Evolutionary conservation across 2,797 vertebrate species (phyloP).

Genomic region (Artibeus jamaicensis): DNA sequence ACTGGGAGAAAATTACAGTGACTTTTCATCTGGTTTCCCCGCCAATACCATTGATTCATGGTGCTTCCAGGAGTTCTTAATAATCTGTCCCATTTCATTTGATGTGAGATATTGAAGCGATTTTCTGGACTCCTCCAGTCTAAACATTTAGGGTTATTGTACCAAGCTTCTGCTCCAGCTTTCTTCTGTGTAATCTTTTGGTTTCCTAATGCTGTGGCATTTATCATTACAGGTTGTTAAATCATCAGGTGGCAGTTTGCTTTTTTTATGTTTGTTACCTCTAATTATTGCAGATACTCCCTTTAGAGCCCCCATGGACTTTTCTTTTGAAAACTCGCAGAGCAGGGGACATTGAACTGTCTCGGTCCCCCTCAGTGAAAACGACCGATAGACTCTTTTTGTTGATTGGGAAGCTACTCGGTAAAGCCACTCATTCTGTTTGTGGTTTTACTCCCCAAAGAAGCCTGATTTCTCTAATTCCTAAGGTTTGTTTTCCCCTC

Average conservation of each 20-base stretch:
- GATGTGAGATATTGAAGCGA: background rate
- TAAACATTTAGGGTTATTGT: slow-evolving; percentile 12
- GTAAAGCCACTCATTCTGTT: background rate
- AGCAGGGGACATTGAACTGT: background rate
- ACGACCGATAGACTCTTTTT: background rate
- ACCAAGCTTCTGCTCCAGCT: background rate
- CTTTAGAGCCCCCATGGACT: background rate
- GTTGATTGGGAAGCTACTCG: background rate
- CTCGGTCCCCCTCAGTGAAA: background rate
- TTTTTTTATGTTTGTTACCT: slow-evolving; percentile 49
- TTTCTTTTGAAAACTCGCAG: background rate
- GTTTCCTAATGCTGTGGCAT: background rate
- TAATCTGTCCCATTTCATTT: slow-evolving; percentile 43
- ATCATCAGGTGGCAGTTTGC: slow-evolving; percentile 20
- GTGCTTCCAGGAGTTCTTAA: background rate
- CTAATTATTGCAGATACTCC: slow-evolving; percentile 17
- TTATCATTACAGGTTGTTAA: slow-evolving; percentile 42
- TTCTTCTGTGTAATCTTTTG: background rate
- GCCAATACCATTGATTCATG: slow-evolving; percentile 44
- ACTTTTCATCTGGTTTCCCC: slow-evolving; percentile 34
- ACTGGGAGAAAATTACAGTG: slow-evolving; percentile 37
- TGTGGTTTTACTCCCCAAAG: background rate
- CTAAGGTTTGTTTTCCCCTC: background rate
- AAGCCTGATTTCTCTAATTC: background rate
- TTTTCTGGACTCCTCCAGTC: slow-evolving; percentile 50